Conservation (phyloP, 2,113 vertebrate genomes). For the Osmerus mordax region DNA sequence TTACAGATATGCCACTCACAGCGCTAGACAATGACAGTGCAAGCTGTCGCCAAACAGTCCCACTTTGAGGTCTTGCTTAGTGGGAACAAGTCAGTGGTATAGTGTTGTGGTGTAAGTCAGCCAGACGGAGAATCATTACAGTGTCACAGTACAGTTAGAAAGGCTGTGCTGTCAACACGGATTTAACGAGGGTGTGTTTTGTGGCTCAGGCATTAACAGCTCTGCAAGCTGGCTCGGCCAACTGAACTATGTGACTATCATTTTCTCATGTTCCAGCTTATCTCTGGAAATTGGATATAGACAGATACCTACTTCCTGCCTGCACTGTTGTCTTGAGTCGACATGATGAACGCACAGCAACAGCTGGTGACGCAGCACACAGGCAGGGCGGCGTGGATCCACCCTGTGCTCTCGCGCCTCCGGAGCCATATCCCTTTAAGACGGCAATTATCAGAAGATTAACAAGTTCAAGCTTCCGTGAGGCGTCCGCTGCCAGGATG, state of each 20-base stretch:
- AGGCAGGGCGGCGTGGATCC: not conserved
- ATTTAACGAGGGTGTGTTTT: slow-evolving; percentile 45
- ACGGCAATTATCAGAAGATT: slow-evolving; percentile 72
- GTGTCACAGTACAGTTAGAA: slow-evolving; percentile 40
- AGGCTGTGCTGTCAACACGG: slow-evolving; percentile 37
- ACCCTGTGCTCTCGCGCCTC: slow-evolving; percentile 51
- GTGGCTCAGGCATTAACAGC: not conserved
- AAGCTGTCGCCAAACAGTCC: slow-evolving; percentile 83
- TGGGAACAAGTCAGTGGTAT: slow-evolving; percentile 80
- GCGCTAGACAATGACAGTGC: slow-evolving; percentile 79
- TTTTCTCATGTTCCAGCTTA: too few relatives aligned
- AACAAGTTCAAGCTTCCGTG: slow-evolving; percentile 66
- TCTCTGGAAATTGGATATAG: too few relatives aligned
- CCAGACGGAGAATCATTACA: slow-evolving; percentile 69
- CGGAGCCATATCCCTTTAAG: slow-evolving; percentile 63
- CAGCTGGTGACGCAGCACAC: slow-evolving; percentile 7
- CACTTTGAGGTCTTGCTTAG: slow-evolving; percentile 81
- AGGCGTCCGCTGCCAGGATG: slow-evolving; percentile 73
- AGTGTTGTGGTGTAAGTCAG: slow-evolving; percentile 85
- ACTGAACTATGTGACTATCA: too few relatives aligned
- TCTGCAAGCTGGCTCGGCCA: too few relatives aligned
- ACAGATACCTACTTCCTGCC: too few relatives aligned
- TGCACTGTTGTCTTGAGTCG: too few relatives aligned
- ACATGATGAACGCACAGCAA: slow-evolving; percentile 5
- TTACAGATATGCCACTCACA: slow-evolving; percentile 82